These are phyloP conservation scores for Bergia puertoricense DNA, from an alignment of 92 coral and sea anemone genomes.

Conservation along the genomic window DNA sequence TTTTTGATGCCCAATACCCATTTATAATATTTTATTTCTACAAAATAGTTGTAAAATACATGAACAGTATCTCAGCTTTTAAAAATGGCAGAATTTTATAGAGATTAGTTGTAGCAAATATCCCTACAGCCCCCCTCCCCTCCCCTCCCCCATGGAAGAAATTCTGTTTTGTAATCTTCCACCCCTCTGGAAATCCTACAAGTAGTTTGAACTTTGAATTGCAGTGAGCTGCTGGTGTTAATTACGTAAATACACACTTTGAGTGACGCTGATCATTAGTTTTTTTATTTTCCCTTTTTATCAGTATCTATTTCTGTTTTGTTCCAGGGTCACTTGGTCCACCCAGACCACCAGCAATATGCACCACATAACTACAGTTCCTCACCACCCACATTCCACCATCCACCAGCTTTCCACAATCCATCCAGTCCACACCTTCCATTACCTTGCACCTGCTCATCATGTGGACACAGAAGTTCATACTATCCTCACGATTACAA, in stretches of 20 bases:
- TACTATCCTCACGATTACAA: slow-evolving; percentile 15
- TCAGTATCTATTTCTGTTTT: not conserved
- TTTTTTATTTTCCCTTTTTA: not conserved
- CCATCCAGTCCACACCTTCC: slow-evolving; percentile 4
- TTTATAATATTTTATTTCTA: too few relatives aligned
- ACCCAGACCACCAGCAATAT: slow-evolving; percentile 1
- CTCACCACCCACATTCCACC: slow-evolving; percentile 13
- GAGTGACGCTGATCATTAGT: not conserved
- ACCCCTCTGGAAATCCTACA: too few relatives aligned
- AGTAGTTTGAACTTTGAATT: too few relatives aligned
- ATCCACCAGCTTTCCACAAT: slow-evolving; percentile 27
- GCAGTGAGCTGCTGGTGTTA: too few relatives aligned
- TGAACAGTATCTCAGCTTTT: too few relatives aligned
- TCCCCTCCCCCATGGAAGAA: too few relatives aligned
- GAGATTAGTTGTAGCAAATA: too few relatives aligned
- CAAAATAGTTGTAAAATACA: too few relatives aligned
- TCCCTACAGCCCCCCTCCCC: too few relatives aligned
- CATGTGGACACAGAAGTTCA: slow-evolving; percentile 16
- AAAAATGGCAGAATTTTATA: too few relatives aligned
- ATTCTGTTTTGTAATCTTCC: too few relatives aligned
- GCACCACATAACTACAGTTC: slow-evolving; percentile 3
- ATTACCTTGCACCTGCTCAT: slow-evolving; percentile 1
- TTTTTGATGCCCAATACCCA: too few relatives aligned
- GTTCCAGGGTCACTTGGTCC: not conserved
- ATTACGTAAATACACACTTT: not conserved